Evolutionary conservation across 2,888 invertebrate species (phyloP), one percentile per base, ranked within the genome.

Genomic region (Hyposoter didymator): DNA sequence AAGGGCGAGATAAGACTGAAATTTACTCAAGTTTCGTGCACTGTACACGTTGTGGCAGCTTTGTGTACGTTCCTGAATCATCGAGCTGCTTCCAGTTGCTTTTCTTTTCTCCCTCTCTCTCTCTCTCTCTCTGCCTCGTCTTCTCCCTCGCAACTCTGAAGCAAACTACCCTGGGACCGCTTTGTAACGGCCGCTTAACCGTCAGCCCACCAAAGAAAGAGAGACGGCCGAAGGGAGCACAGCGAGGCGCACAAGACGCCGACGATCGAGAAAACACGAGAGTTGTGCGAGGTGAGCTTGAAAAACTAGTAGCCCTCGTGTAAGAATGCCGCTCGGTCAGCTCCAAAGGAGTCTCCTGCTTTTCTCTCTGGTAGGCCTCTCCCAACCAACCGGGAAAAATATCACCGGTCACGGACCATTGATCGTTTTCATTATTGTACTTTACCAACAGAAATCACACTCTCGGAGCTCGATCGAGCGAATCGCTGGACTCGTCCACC

Each of bases 221-320:
- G 39, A 78, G 52, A 78, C 59, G 35, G 72, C 67, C 70, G 78
- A 78, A 43, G 76, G 62, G 78, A 49, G 28, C 19, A 19, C 35
- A 55, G 39, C 73, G n/a, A 35, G 62, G 62, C 43, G 49, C 22
- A 69, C 47, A 43, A 28, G 43, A 59, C 19, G 43, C 43, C 59
- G 59, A 59, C 69, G 78, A 78, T 76, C 78, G 75, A 86, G 84
- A 80, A 84, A 85, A 86, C 72, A 79, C 79, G 67, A 82, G 55
- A 39, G 49, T n/a, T 59, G 52, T 35, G 35, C 55, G 66, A 70
- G 72, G 35, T 35, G 66, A 74, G 55, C 8, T 89, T 90, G 91
- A 91, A 90, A 91, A 90, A 90, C 91, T 90, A 89, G 91, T 90
- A 91, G 91, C 90, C 88, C 88, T 85, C 89, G 82, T 86, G 88